Percentiles rank a stretch among this genome's conserved stretches.
Conservation (phyloP, 2,888 invertebrate species). For the Dolomedes plantarius region DNA sequence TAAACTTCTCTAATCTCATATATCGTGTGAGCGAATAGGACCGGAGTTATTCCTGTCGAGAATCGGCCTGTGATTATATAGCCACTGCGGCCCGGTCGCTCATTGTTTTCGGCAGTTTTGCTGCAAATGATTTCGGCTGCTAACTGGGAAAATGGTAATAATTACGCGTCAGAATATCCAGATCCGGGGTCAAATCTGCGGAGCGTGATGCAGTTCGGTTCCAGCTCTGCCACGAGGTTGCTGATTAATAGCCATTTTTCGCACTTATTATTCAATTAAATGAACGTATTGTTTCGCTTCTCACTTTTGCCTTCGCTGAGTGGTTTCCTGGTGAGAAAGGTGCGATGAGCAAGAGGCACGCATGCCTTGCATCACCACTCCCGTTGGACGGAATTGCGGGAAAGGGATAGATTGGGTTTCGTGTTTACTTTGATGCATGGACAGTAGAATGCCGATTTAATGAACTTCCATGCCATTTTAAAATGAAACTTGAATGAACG, state of each 20-base stretch:
- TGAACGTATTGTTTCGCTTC: slow-evolving; percentile 15
- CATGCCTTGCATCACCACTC: neutral
- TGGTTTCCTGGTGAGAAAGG: neutral
- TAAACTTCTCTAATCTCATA: neutral
- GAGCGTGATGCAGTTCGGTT: slow-evolving; percentile 16
- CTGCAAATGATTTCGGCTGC: slow-evolving; percentile 8
- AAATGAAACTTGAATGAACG: no score
- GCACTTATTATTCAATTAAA: slow-evolving; percentile 24
- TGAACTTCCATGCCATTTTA: no score
- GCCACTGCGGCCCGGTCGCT: neutral
- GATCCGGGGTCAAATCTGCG: slow-evolving; percentile 10
- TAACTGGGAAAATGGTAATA: slow-evolving; percentile 14
- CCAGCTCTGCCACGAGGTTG: neutral
- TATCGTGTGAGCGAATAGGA: neutral
- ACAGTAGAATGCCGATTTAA: no score
- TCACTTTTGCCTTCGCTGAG: neutral
- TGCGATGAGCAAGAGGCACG: no score
- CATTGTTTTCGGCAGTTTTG: slow-evolving; percentile 7
- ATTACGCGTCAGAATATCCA: neutral
- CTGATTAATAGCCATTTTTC: slow-evolving; percentile 23
- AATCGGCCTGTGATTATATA: neutral
- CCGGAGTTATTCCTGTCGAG: neutral
- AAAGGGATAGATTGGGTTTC: neutral
- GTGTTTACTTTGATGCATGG: no score
- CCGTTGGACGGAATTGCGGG: neutral